A percentile compares a stretch with the other conserved stretches of the same genome.
Evolutionary conservation across 2,113 vertebrate species (phyloP).

Genomic region (Myotis lucifugus): DNA sequence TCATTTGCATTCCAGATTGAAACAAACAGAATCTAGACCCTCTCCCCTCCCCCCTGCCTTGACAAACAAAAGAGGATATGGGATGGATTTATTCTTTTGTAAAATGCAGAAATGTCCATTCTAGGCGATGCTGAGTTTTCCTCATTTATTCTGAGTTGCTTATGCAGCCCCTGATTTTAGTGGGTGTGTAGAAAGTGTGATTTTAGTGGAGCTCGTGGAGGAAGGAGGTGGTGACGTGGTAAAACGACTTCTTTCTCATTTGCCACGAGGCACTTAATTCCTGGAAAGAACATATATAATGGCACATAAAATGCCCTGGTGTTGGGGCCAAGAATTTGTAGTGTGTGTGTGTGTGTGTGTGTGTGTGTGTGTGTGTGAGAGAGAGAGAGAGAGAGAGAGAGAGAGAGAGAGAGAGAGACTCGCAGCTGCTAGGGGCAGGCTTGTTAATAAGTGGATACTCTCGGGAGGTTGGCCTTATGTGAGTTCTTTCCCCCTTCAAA

Average conservation of each 20-base stretch:
- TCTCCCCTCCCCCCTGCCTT: rapidly evolving
- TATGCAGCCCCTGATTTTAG: not conserved
- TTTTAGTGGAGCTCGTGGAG: not conserved
- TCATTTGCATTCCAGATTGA: conserved; percentile 74
- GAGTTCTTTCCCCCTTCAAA: rapidly evolving
- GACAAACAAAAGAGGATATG: conserved; percentile 54
- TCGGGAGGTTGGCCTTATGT: not conserved
- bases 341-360: not conserved
- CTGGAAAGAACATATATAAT: not conserved
- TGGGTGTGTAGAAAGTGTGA: not conserved
- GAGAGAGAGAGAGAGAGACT: no score
- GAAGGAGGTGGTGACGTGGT: not conserved
- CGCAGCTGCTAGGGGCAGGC: not conserved
- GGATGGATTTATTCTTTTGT: conserved; percentile 57
- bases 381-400: no score
- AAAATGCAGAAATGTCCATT: conserved; percentile 52
- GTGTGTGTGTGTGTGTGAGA: not conserved
- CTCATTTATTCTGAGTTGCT: conserved; percentile 46
- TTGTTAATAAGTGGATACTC: rapidly evolving
- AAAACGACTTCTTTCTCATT: not conserved
- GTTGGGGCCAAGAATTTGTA: not conserved
- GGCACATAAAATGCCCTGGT: not conserved
- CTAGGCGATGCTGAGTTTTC: conserved; percentile 6
- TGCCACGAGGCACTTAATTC: not conserved
- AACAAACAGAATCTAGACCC: conserved; percentile 67